Conservation (phyloP, 1,140 invertebrate species). For the Oreohelix idahoensis region DNA sequence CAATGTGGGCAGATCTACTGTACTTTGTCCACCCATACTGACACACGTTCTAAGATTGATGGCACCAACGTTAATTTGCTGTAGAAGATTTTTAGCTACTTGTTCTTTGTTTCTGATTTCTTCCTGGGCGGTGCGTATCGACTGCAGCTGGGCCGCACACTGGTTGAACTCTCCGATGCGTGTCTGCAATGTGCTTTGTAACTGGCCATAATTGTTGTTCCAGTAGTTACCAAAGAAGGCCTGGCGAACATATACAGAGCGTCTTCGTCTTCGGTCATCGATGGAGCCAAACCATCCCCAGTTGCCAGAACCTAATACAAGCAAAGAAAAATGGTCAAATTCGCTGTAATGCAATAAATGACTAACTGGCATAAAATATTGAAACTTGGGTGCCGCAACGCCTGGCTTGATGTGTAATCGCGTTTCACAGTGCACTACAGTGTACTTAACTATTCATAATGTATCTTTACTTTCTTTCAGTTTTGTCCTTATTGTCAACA, state of each 20-base stretch:
- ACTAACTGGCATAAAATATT: too few relatives aligned
- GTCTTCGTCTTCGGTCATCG: constrained; percentile 2
- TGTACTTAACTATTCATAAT: too few relatives aligned
- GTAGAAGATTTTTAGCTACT: neutral
- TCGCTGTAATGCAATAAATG: too few relatives aligned
- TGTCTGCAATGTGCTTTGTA: constrained; percentile 15
- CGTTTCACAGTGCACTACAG: too few relatives aligned
- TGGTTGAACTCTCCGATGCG: neutral
- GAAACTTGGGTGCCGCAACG: too few relatives aligned
- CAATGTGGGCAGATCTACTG: neutral
- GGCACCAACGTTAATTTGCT: constrained; percentile 4
- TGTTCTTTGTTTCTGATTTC: constrained; percentile 13
- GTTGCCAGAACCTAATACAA: neutral
- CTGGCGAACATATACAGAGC: neutral
- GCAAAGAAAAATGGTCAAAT: neutral
- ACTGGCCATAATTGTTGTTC: neutral
- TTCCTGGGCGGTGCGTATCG: neutral
- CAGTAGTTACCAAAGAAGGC: neutral
- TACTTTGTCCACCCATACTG: neutral
- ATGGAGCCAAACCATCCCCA: neutral
- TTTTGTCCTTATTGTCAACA: too few relatives aligned
- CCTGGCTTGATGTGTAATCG: too few relatives aligned
- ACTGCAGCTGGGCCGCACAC: neutral
- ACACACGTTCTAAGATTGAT: neutral
- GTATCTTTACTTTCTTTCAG: too few relatives aligned